Conservation (phyloP, 2,888 invertebrate genomes). For the Meghimatium bilineatum region DNA sequence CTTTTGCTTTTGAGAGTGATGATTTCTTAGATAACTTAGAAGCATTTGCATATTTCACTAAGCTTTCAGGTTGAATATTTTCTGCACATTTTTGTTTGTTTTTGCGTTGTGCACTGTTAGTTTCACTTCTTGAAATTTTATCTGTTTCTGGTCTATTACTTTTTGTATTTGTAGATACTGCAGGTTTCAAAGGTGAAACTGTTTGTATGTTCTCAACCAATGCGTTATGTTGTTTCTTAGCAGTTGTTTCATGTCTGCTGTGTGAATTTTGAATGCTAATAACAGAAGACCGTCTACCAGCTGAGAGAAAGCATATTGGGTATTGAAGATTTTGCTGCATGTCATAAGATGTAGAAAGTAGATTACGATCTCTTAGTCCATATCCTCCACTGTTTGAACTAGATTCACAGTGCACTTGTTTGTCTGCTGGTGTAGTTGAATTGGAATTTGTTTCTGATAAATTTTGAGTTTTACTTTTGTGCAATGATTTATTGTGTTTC, state of each 20-base stretch:
- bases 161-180: neutral
- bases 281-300: neutral
- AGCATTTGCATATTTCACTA: neutral
- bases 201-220: neutral
- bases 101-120: neutral
- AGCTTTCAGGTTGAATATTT: neutral
- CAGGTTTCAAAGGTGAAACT: too few species aligned
- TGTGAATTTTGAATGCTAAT: neutral
- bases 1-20: neutral
- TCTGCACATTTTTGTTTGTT: neutral
- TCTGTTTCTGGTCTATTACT: neutral
- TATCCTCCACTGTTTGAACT: neutral
- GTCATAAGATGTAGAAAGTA: conserved; percentile 26
- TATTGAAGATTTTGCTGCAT: conserved; percentile 25
- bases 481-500: neutral
- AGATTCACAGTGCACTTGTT: neutral
- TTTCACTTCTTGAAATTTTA: neutral
- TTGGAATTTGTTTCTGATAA: neutral
- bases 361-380: conserved; percentile 29
- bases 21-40: conserved; percentile 1
- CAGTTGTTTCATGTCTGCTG: neutral
- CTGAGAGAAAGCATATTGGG: conserved; percentile 7
- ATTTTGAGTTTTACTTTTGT: neutral
- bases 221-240: conserved; percentile 9
- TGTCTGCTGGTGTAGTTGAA: neutral